Conservation (phyloP, 1,140 invertebrate genomes). For the Drosophila auraria region DNA sequence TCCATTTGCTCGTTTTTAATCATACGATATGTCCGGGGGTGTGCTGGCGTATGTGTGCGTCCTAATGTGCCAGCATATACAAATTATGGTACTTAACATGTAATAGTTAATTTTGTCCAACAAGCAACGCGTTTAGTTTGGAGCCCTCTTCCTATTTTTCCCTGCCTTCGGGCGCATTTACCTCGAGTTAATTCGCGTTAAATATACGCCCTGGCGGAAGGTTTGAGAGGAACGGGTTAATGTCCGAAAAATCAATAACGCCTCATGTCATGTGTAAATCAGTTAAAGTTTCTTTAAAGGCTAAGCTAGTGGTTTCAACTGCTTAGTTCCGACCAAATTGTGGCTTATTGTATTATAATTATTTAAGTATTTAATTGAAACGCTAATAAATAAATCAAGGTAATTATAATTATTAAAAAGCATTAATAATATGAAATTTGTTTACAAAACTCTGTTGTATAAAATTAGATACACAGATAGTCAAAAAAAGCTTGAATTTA, state of each 20-base stretch:
- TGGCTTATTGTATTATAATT: background rate
- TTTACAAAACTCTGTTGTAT: background rate
- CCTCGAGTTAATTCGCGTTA: conserved; percentile 32
- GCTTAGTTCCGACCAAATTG: background rate
- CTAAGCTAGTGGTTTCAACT: background rate
- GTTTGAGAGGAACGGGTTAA: background rate
- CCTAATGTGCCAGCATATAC: conserved; percentile 45
- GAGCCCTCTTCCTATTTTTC: conserved; percentile 8
- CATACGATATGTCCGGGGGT: conserved; percentile 19
- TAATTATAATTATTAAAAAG: background rate
- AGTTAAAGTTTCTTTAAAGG: too few species aligned
- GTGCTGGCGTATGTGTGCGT: conserved; percentile 10
- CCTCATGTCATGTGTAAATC: background rate
- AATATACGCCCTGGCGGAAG: conserved; percentile 30
- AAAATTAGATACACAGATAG: background rate
- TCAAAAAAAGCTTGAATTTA: background rate
- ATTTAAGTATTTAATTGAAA: background rate
- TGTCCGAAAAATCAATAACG: background rate
- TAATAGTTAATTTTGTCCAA: conserved; percentile 54
- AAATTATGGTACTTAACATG: conserved; percentile 53
- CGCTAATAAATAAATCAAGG: background rate
- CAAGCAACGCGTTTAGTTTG: conserved; percentile 47
- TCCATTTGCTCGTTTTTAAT: conserved; percentile 29
- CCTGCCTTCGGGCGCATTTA: conserved; percentile 16
- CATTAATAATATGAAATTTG: background rate